phyloP scores from a whole-genome alignment of 2,113 vertebrate species.

The Hassar affinis region DNA sequence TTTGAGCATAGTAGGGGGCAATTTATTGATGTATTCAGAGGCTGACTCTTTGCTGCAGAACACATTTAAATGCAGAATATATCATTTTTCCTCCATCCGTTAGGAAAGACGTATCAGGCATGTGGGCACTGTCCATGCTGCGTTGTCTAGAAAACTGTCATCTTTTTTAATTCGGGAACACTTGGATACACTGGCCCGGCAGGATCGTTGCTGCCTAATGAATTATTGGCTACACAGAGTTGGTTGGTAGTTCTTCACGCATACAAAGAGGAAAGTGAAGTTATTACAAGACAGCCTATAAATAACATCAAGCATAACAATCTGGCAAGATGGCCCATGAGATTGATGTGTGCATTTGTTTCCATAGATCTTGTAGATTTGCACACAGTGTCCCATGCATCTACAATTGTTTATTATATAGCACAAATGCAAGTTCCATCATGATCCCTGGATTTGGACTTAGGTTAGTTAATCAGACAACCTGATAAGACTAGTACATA shows the following conservation, averaged over 20 bases:
- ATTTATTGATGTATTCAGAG: constrained; percentile 54
- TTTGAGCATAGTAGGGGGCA: constrained; percentile 55
- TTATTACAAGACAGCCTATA: constrained; percentile 63
- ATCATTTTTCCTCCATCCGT: constrained; percentile 52
- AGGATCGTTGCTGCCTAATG: constrained; percentile 54
- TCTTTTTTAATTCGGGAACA: constrained; percentile 41
- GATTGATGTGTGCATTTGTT: constrained; percentile 31
- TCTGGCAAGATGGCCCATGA: neutral
- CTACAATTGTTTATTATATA: neutral
- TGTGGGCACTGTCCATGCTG: constrained; percentile 30
- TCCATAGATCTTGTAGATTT: constrained; percentile 20
- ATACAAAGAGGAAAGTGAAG: constrained; percentile 58
- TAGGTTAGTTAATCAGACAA: too few species aligned
- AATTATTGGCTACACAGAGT: constrained; percentile 56
- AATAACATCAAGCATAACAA: constrained; percentile 53
- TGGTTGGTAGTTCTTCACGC: constrained; percentile 64
- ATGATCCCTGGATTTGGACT: neutral
- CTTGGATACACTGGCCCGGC: constrained; percentile 25
- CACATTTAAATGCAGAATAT: constrained; percentile 53
- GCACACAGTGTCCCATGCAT: neutral
- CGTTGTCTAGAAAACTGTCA: constrained; percentile 38
- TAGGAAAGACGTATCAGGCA: constrained; percentile 48
- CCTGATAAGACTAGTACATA: neutral
- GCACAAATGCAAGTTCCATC: constrained; percentile 5
- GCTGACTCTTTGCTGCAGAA: constrained; percentile 37